Evolutionary conservation across 2,888 invertebrate species (phyloP).

Genomic region (Parnassius glacialis): DNA sequence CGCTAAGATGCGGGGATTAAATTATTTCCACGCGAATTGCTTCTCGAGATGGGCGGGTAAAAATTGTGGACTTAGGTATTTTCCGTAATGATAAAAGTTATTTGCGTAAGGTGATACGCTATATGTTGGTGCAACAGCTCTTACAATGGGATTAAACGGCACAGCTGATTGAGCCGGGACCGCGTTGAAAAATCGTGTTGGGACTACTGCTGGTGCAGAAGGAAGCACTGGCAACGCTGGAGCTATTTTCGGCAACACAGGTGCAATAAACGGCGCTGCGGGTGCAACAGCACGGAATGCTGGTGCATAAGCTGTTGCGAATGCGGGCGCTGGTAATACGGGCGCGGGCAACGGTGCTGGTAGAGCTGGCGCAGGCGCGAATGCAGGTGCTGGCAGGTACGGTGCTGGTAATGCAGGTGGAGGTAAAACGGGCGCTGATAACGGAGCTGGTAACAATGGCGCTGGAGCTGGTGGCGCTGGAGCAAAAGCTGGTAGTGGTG

Average conservation of each 20-base stretch:
- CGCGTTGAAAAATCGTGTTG: conserved; percentile 32
- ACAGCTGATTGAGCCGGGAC: conserved; percentile 41
- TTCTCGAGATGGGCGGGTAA: conserved; percentile 48
- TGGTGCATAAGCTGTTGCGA: conserved; percentile 32
- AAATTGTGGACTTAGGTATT: conserved; percentile 42
- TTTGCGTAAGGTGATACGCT: conserved; percentile 32
- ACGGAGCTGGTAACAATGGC: conserved; percentile 37
- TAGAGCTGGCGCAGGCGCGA: conserved; percentile 27
- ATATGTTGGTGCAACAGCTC: conserved; percentile 39
- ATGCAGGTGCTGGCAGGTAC: conserved; percentile 35
- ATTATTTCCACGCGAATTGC: conserved; percentile 68
- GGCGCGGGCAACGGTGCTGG: conserved; percentile 33
- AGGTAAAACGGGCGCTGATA: conserved; percentile 33
- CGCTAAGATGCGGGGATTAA: conserved; percentile 39
- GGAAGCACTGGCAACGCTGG: conserved; percentile 32
- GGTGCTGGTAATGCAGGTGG: conserved; percentile 36
- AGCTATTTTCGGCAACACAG: conserved; percentile 33
- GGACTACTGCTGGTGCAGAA: conserved; percentile 35
- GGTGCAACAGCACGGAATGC: conserved; percentile 16
- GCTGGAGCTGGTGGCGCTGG: conserved; percentile 40
- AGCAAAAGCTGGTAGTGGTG: conserved; percentile 42
- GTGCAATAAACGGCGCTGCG: conserved; percentile 32
- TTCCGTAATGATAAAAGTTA: conserved; percentile 66
- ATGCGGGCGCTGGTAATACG: conserved; percentile 34
- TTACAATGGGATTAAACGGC: conserved; percentile 49